Percentiles rank a stretch among this genome's conserved stretches.
These are phyloP conservation scores for Aramus guarauna DNA, from an alignment of 2,113 vertebrate genomes.

Conservation along the genomic window DNA sequence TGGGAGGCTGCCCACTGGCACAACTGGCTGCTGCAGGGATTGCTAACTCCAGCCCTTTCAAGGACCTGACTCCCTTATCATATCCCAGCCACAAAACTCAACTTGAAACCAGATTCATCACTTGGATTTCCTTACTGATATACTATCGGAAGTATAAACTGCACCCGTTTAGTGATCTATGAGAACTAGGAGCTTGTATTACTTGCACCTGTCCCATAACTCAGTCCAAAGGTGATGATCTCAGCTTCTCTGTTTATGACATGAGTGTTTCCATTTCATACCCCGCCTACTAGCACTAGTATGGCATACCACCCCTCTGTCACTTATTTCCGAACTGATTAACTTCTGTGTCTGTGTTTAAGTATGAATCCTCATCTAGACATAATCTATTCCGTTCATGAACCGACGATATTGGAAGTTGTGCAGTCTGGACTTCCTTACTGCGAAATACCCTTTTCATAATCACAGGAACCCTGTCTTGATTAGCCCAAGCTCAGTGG, in stretches of 20 bases:
- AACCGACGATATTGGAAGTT: not conserved
- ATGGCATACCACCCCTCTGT: not conserved
- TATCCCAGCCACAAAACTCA: not conserved
- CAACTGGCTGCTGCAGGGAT: not conserved
- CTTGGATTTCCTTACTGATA: conserved; percentile 1
- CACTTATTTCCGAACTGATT: not conserved
- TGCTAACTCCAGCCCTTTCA: not conserved
- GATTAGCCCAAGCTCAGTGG: not conserved
- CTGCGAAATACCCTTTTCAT: not conserved
- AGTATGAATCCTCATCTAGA: not conserved
- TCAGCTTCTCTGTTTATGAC: not conserved
- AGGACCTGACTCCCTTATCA: not conserved
- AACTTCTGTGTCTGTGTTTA: not conserved
- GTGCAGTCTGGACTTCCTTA: not conserved
- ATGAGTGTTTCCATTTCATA: not conserved
- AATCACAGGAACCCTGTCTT: not conserved
- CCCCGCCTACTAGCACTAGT: not conserved
- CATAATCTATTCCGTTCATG: not conserved
- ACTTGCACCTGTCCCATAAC: conserved; percentile 16
- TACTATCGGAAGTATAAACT: not conserved
- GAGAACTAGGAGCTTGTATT: not conserved
- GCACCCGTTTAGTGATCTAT: not conserved
- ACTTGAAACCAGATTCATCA: not conserved
- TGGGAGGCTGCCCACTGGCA: not conserved
- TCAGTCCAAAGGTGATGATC: not conserved